Evolutionary conservation across 2,113 vertebrate genomes (phyloP).

Genomic region (Typhlomys cinereus): DNA sequence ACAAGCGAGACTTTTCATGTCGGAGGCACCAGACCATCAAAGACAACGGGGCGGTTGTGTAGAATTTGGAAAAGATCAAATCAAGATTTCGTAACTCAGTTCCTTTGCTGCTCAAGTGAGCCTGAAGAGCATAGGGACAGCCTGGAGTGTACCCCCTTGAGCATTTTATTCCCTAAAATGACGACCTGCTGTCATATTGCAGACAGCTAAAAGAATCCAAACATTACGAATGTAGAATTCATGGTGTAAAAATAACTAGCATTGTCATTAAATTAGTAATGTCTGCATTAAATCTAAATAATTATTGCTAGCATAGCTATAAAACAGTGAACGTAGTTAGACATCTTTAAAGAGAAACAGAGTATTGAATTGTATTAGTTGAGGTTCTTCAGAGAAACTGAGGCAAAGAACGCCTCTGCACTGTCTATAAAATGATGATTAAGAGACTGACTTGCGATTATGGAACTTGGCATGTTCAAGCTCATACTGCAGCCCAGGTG

Average conservation of each 20-base stretch:
- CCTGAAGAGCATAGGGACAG: neutral
- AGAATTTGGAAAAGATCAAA: neutral
- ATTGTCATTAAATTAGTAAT: neutral
- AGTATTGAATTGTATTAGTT: neutral
- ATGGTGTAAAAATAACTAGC: neutral
- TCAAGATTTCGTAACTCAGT: neutral
- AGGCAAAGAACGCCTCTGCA: neutral
- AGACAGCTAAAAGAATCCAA: neutral
- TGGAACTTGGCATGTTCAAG: neutral
- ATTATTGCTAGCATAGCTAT: neutral
- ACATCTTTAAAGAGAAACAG: neutral
- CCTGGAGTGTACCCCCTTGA: neutral
- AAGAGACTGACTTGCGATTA: neutral
- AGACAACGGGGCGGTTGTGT: neutral
- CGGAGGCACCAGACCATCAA: neutral
- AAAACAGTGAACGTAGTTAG: neutral
- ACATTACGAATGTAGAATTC: slow-evolving; percentile 1
- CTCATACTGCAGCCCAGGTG: neutral
- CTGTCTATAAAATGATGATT: neutral
- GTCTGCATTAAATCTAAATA: neutral
- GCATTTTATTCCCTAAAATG: neutral
- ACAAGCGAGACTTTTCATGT: neutral
- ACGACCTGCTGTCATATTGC: neutral
- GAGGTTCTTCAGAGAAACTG: neutral
- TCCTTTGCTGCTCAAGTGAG: neutral